phyloP scores from a whole-genome alignment of 2,113 vertebrate species.

The Microtus oregoni region DNA sequence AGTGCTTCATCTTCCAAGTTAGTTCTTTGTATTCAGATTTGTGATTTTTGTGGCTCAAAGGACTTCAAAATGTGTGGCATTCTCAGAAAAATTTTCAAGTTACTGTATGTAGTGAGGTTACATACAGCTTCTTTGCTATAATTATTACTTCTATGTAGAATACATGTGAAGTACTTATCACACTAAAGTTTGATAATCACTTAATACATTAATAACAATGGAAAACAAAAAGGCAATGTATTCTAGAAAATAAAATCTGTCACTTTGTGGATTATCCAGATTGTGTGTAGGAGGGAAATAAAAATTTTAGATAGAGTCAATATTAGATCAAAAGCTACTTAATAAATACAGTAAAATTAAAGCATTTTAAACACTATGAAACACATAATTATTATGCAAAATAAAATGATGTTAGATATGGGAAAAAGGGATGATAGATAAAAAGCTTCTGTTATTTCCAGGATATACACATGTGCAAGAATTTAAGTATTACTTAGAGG shows the following conservation, averaged over 20 bases:
- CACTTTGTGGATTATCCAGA: not conserved
- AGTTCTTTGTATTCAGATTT: not conserved
- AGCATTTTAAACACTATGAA: not conserved
- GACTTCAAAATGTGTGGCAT: not conserved
- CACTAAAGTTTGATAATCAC: not conserved
- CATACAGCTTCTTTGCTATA: not conserved
- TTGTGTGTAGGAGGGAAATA: not conserved
- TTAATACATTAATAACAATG: not conserved
- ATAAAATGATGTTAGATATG: not conserved
- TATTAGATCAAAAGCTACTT: not conserved
- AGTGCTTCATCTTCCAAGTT: not conserved
- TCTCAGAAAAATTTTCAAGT: not conserved
- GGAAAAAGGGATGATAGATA: not conserved
- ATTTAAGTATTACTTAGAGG: not conserved
- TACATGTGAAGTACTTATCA: not conserved
- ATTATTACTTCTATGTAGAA: not conserved
- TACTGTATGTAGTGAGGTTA: not conserved
- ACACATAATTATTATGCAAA: not conserved
- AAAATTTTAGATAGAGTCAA: not conserved
- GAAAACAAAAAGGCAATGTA: not conserved
- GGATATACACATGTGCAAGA: not conserved
- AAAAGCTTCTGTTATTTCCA: not conserved
- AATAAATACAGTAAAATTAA: not conserved
- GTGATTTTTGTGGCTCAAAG: not conserved
- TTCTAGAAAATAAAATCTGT: not conserved